Base-by-base conservation (phyloP, 1,140 invertebrate species). In the Carcinoscorpius rotundicauda region DNA sequence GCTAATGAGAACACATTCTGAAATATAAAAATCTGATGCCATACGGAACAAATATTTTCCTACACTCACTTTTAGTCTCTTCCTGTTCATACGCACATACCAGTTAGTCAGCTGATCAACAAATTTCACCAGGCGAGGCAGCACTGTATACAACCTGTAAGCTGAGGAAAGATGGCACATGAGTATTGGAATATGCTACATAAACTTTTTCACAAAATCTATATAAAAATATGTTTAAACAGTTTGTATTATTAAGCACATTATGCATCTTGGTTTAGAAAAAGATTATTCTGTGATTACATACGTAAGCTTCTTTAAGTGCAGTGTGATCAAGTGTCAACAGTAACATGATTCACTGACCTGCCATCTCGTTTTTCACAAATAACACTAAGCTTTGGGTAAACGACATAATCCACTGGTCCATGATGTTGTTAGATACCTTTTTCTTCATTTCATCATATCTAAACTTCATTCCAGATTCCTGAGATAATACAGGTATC, bases 21-120 rank as follows among this genome's bases (percentile, higher is more conserved):
- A 29, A 2, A 29, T 29, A 29, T 29, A 29, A 29, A 29, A 29
- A 29, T 29, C 29, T 29, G 29, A 29, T 29, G 29, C 29, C 29
- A 29, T 29, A 1, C 29, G 2, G 29, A 29, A 29, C 29, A 29
- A 29, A 29, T 2, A 29, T 29, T 1, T 29, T 29, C 29, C 2
- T 29, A 29, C 3, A 63, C 10, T 55, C 63, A 76, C 78, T 78
- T 85, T 97, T 55, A 98, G 82, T 59, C 97, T 82, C 73, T 87
- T 89, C 62, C 97, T 83, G 76, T 99, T 99, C 84, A 98, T 91
- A 64, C 96, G 82, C 6, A 99, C 93, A 76, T 98, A 98, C 93
- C 95, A 98, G 76, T 99, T 99, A 4, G 95, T 98, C 4, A 99
- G 82, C 74, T 97, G 90, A 73, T 98, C 94, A 69, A 99, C 93